Evolutionary conservation across 2,888 invertebrate species (phyloP).

Genomic region (Eurois occulta): DNA sequence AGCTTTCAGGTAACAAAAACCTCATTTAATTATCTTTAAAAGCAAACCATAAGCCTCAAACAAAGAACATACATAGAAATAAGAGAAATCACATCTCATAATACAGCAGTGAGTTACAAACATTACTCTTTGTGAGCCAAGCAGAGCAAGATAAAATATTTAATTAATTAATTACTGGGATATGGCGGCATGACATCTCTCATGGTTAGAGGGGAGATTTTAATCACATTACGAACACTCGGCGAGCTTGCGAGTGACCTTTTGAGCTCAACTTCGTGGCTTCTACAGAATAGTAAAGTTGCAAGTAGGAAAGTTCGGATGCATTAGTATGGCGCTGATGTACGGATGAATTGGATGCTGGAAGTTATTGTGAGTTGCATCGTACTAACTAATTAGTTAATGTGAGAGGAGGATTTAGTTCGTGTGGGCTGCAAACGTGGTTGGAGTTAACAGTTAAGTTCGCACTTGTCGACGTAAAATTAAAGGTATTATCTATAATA

Average conservation of each 20-base stretch:
- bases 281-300: conserved; percentile 36
- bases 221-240: conserved; percentile 74
- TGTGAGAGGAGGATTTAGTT: conserved; percentile 9
- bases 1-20: conserved; percentile 9
- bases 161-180: conserved; percentile 68
- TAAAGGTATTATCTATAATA: neutral
- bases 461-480: neutral
- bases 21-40: conserved; percentile 37
- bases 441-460: neutral
- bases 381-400: conserved; percentile 20
- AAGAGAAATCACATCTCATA: conserved; percentile 58
- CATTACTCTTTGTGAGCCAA: conserved; percentile 60
- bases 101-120: conserved; percentile 47
- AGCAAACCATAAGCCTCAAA: conserved; percentile 14
- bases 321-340: conserved; percentile 45
- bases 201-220: conserved; percentile 69
- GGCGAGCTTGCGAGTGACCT: conserved; percentile 57
- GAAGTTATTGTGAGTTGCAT: conserved; percentile 35
- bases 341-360: conserved; percentile 20
- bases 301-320: conserved; percentile 38
- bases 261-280: conserved; percentile 54
- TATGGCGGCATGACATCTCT: conserved; percentile 60
- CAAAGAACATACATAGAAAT: conserved; percentile 49
- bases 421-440: neutral
- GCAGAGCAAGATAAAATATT: conserved; percentile 67